phyloP scores from a whole-genome alignment of 1,140 invertebrate genomes.

The Hyles vespertilio region DNA sequence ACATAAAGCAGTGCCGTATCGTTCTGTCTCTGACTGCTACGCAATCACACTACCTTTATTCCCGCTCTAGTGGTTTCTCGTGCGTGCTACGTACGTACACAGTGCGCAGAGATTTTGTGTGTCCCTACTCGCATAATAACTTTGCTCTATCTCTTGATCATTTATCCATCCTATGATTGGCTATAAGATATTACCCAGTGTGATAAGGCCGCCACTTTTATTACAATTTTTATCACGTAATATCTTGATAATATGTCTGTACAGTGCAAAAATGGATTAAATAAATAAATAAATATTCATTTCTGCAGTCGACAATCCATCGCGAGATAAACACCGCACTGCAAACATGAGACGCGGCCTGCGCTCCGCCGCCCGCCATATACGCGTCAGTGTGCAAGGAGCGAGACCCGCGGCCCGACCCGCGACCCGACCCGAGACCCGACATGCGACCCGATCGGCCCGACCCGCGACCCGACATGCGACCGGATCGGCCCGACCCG shows the following conservation, averaged over 20 bases:
- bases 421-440: slow-evolving; percentile 9
- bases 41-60: background rate
- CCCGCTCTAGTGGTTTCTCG: too few relatives aligned
- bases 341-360: slow-evolving; percentile 81
- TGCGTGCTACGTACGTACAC: too few relatives aligned
- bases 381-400: slow-evolving; percentile 47
- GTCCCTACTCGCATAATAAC: too few relatives aligned
- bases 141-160: too few relatives aligned
- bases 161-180: too few relatives aligned
- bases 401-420: slow-evolving; percentile 19
- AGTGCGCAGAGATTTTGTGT: too few relatives aligned
- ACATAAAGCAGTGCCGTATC: too few relatives aligned
- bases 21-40: background rate
- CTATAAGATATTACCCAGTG: too few relatives aligned
- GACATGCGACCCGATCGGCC: slow-evolving; percentile 7
- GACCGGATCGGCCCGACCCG: slow-evolving; percentile 14
- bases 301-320: slow-evolving; percentile 80
- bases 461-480: background rate
- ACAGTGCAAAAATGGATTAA: background rate
- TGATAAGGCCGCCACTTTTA: too few relatives aligned
- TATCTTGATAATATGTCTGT: too few relatives aligned
- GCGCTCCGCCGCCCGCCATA: slow-evolving; percentile 41
- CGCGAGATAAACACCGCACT: slow-evolving; percentile 87
- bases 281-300: background rate
- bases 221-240: too few relatives aligned